These are phyloP conservation scores for Cerastoderma edule DNA, from an alignment of 2,888 invertebrate genomes.

Conservation along the genomic window DNA sequence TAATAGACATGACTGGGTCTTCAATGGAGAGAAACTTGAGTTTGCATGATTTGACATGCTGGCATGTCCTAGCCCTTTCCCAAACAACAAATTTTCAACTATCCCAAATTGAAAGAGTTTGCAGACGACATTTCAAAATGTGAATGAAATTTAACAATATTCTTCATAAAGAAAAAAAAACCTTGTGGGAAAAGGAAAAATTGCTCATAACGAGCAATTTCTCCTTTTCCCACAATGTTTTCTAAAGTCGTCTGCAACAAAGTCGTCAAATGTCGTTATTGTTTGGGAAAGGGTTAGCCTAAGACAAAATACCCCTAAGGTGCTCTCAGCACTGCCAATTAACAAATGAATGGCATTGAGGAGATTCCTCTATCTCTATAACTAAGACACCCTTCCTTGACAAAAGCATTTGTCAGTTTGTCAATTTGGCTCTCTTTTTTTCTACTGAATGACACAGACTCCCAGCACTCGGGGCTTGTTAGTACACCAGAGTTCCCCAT, in stretches of 20 bases:
- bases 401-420: slow-evolving; percentile 20
- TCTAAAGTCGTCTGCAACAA: neutral
- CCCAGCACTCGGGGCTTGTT: neutral
- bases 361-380: slow-evolving; percentile 9
- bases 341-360: slow-evolving; percentile 23
- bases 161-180: too few species aligned
- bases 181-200: slow-evolving; percentile 3
- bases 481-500: neutral
- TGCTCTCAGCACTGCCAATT: slow-evolving; percentile 14
- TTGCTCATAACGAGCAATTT: neutral
- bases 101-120: too few species aligned
- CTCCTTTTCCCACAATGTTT: neutral
- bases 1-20: too few species aligned
- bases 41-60: too few species aligned
- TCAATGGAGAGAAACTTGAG: too few species aligned
- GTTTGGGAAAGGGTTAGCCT: neutral
- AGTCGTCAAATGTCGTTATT: neutral
- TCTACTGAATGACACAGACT: neutral
- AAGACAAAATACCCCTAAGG: slow-evolving; percentile 1
- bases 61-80: too few species aligned
- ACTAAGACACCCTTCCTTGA: slow-evolving; percentile 16
- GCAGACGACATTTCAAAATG: too few species aligned
- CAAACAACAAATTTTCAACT: too few species aligned
- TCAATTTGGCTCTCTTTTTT: slow-evolving; percentile 2
- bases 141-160: too few species aligned